These are phyloP conservation scores for Cecropterus lyciades DNA, from an alignment of 1,140 invertebrate genomes.

Conservation along the genomic window DNA sequence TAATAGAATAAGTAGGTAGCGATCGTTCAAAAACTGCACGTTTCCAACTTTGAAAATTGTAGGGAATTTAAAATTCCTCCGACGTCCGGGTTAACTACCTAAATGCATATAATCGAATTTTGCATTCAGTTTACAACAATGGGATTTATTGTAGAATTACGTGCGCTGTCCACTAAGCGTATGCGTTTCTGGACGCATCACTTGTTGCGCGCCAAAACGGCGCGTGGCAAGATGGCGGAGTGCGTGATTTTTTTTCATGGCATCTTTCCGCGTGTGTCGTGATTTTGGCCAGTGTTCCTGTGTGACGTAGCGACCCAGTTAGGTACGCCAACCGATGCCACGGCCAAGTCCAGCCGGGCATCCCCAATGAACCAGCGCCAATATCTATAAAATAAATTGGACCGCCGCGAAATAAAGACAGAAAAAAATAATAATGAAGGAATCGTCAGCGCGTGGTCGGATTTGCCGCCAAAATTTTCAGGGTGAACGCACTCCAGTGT, in stretches of 20 bases:
- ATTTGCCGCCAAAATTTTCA: constrained; percentile 79
- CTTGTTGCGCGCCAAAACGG: constrained; percentile 68
- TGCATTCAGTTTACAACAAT: constrained; percentile 76
- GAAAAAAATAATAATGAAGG: constrained; percentile 76
- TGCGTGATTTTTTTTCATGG: constrained; percentile 60
- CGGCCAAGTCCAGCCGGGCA: constrained; percentile 77
- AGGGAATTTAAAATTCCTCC: constrained; percentile 57
- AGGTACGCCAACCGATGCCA: constrained; percentile 77
- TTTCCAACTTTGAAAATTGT: constrained; percentile 41
- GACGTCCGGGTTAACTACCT: constrained; percentile 69
- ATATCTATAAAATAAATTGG: constrained; percentile 84
- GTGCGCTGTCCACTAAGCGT: constrained; percentile 63
- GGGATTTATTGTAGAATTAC: constrained; percentile 80
- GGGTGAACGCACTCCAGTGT: constrained; percentile 79
- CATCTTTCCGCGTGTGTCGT: constrained; percentile 71
- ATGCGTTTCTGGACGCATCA: constrained; percentile 51
- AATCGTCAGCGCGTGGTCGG: constrained; percentile 61
- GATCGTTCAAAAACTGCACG: constrained; percentile 43
- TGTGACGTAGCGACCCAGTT: constrained; percentile 78
- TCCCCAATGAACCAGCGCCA: constrained; percentile 79
- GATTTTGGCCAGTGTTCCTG: constrained; percentile 77
- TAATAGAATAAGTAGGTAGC: constrained; percentile 29
- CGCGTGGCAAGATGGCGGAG: constrained; percentile 72
- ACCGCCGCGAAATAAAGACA: constrained; percentile 60
- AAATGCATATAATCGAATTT: constrained; percentile 79